phyloP scores from a whole-genome alignment of 2,797 vertebrate genomes.

The Parotocinclus haroldoi region DNA sequence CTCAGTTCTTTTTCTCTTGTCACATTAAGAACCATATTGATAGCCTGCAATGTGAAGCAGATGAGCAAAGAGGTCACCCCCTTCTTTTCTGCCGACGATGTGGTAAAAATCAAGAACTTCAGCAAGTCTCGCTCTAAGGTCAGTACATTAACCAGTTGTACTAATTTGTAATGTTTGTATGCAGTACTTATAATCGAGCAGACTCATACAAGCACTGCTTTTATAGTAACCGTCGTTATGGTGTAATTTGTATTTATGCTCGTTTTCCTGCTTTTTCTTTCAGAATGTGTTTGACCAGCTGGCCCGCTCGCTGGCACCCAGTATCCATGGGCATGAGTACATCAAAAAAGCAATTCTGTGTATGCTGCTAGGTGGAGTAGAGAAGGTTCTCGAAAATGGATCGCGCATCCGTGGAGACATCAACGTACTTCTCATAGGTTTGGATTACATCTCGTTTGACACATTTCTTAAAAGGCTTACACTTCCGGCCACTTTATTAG shows the following conservation, averaged over 20 bases:
- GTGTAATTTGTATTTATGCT: too few relatives aligned
- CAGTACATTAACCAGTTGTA: constrained; percentile 8
- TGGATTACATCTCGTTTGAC: neutral
- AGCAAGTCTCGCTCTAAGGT: constrained; percentile 82
- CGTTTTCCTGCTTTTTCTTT: neutral
- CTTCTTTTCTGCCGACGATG: constrained; percentile 81
- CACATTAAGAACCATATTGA: constrained; percentile 84
- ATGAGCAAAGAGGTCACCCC: constrained; percentile 88
- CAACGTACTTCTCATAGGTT: constrained; percentile 94
- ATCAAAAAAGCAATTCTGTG: constrained; percentile 98
- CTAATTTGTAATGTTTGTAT: too few relatives aligned
- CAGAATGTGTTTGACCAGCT: constrained; percentile 91
- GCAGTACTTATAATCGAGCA: too few relatives aligned
- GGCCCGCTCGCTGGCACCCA: constrained; percentile 87
- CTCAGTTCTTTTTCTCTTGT: neutral
- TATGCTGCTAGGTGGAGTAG: constrained; percentile 92
- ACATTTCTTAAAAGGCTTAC: too few relatives aligned
- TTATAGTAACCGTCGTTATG: too few relatives aligned
- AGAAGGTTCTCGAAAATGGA: constrained; percentile 91
- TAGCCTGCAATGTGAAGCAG: constrained; percentile 89
- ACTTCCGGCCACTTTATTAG: too few relatives aligned
- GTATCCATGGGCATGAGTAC: constrained; percentile 93
- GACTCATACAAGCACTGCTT: too few relatives aligned
- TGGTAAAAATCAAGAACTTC: constrained; percentile 93
- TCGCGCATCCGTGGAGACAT: constrained; percentile 95